Evolutionary conservation across 2,113 vertebrate genomes (phyloP).

Genomic region (Lophochroa leadbeateri): DNA sequence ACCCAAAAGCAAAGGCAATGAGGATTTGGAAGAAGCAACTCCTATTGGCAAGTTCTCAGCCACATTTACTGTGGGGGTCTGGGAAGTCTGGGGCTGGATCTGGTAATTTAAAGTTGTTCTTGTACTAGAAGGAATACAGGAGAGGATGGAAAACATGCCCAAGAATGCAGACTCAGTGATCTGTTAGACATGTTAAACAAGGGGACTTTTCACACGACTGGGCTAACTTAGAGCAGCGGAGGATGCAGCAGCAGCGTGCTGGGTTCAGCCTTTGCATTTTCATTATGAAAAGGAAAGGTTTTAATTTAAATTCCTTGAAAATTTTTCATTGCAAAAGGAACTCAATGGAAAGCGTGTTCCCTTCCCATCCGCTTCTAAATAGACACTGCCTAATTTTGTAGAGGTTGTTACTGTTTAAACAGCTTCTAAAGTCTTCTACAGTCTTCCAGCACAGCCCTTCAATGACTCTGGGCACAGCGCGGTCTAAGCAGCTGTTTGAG

Average conservation of each 20-base stretch:
- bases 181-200: neutral
- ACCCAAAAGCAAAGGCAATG: neutral
- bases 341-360: neutral
- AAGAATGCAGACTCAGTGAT: neutral
- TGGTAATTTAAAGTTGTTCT: neutral
- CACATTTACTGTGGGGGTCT: neutral
- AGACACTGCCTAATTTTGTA: neutral
- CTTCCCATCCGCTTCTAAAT: neutral
- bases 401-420: neutral
- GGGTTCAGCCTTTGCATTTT: neutral
- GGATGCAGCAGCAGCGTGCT: neutral
- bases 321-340: neutral
- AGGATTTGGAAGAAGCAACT: neutral
- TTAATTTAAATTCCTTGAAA: neutral
- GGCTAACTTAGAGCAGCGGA: neutral
- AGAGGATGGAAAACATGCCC: neutral
- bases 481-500: conserved; percentile 11
- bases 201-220: neutral
- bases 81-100: neutral
- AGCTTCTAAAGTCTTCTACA: neutral
- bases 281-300: neutral
- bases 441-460: neutral
- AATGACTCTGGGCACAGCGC: neutral
- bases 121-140: neutral
- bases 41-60: neutral